Percentiles rank a stretch among this genome's conserved stretches.
phyloP scores from a whole-genome alignment of 2,797 vertebrate species.

The Yasuhikotakia modesta region DNA sequence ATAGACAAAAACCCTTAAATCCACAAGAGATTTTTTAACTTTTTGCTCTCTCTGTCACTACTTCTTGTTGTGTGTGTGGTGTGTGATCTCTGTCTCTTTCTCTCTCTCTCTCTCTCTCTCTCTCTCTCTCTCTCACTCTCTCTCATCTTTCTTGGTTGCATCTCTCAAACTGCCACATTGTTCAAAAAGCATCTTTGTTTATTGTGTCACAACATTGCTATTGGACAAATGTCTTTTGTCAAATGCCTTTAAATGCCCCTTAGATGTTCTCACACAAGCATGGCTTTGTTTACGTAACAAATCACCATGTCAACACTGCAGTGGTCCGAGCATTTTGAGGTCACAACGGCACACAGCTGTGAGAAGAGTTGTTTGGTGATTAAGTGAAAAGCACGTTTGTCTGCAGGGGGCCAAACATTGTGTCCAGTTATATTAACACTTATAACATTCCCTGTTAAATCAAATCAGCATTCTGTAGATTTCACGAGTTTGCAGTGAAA shows the following conservation, averaged over 20 bases:
- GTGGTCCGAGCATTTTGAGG: slow-evolving; percentile 39
- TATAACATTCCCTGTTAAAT: slow-evolving; percentile 61
- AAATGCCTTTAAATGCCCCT: slow-evolving; percentile 63
- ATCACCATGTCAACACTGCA: slow-evolving; percentile 54
- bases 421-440: slow-evolving; percentile 64
- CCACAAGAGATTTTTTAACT: neutral
- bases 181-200: slow-evolving; percentile 53
- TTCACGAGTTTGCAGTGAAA: slow-evolving; percentile 47
- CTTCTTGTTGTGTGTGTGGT: neutral
- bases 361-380: slow-evolving; percentile 61
- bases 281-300: slow-evolving; percentile 63
- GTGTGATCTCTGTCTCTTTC: neutral
- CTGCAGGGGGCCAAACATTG: slow-evolving; percentile 50
- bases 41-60: slow-evolving; percentile 6
- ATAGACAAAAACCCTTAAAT: neutral
- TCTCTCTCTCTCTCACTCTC: neutral
- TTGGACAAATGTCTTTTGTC: slow-evolving; percentile 46
- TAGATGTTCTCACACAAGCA: slow-evolving; percentile 47
- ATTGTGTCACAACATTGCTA: slow-evolving; percentile 36
- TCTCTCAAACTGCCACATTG: slow-evolving; percentile 23
- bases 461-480: slow-evolving; percentile 47
- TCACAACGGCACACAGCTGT: slow-evolving; percentile 53
- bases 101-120: slow-evolving; percentile 13
- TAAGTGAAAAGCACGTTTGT: slow-evolving; percentile 65
- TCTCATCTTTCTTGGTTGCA: neutral